Evolutionary conservation across 2,113 vertebrate species (phyloP), one percentile per base, ranked within the genome.

Genomic region (Circaetus cinerascens): DNA sequence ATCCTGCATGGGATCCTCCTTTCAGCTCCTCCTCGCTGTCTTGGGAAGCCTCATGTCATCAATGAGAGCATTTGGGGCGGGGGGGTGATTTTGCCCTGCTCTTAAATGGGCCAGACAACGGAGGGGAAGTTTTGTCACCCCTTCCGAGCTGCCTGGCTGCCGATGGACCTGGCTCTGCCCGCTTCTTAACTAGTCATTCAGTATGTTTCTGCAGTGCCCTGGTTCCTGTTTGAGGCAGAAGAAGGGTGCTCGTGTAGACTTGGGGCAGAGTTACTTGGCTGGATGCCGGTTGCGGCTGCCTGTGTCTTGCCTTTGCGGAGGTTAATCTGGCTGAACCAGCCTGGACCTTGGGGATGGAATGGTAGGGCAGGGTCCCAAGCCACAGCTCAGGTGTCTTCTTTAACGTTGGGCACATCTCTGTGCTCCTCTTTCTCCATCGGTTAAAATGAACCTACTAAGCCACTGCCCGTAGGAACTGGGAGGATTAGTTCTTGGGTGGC

Each of bases 91-190:
- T 60, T 82, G 23, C 16, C 73, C 59, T 80, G n/a, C 53, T 55
- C 55, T 78, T 67, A 55, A 81, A 45, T 15, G 20, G 36, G 15
- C 32, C 40, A 60, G 43, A 26, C 64, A 50, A 29, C 1, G 3
- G 22, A 56, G 13, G 15, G 7, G 17, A 9, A 74, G 21, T 34
- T 63, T 23, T 57, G 20, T 50, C 0, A 0, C 25, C 60, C 5
- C 46, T 57, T 55, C 29, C 15, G 23, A 59, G 60, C 45, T 73
- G 23, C 13, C 23, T 25, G 76, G 45, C 22, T 84, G 55, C 60
- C 1, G 0, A 62, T 84, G 38, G 32, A 34, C 21, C 26, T 53
- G 55, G 17, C 45, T 77, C 19, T 77, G 38, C 38, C 45, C 1
- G 1, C 40, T 57, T 40, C 45, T 55, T 80, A 32, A 16, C 46